These are phyloP conservation scores for Scaptodrosophila lebanonensis DNA, from an alignment of 1,140 invertebrate species.

Conservation along the genomic window DNA sequence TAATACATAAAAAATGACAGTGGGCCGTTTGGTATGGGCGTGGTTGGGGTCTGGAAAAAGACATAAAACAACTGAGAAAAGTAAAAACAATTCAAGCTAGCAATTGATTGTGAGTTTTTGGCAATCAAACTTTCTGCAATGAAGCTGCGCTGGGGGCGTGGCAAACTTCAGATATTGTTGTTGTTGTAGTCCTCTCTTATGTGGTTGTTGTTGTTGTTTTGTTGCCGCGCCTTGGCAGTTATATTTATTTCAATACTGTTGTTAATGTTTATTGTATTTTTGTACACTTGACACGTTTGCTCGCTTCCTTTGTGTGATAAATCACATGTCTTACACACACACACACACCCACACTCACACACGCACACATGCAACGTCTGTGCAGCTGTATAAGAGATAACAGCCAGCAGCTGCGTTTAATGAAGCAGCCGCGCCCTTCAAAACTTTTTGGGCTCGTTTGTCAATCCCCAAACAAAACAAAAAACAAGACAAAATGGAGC, in stretches of 20 bases:
- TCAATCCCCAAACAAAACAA: slow-evolving; percentile 31
- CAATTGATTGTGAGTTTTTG: slow-evolving; percentile 8
- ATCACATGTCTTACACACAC: slow-evolving; percentile 31
- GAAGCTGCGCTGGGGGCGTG: too few relatives aligned
- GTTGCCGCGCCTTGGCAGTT: not conserved
- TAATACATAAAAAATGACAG: slow-evolving; percentile 1
- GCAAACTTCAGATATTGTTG: too few relatives aligned
- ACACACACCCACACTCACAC: slow-evolving; percentile 2
- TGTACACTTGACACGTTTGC: slow-evolving; percentile 53
- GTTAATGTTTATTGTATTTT: slow-evolving; percentile 62
- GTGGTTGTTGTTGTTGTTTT: too few relatives aligned
- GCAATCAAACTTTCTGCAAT: too few relatives aligned
- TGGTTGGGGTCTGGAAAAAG: slow-evolving; percentile 21
- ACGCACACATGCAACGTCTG: slow-evolving; percentile 6
- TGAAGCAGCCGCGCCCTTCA: slow-evolving; percentile 64
- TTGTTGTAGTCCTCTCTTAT: too few relatives aligned
- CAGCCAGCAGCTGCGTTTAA: slow-evolving; percentile 66
- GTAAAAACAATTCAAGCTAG: not conserved
- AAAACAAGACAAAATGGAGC: slow-evolving; percentile 1
- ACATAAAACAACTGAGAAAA: not conserved
- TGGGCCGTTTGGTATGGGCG: slow-evolving; percentile 4
- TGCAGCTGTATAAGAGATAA: slow-evolving; percentile 43
- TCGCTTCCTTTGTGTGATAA: slow-evolving; percentile 43
- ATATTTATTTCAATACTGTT: slow-evolving; percentile 47
- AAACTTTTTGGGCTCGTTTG: slow-evolving; percentile 51